phyloP scores from a whole-genome alignment of 35 echinoderm and acorn worm species.

The Stichopus chloronotus region DNA sequence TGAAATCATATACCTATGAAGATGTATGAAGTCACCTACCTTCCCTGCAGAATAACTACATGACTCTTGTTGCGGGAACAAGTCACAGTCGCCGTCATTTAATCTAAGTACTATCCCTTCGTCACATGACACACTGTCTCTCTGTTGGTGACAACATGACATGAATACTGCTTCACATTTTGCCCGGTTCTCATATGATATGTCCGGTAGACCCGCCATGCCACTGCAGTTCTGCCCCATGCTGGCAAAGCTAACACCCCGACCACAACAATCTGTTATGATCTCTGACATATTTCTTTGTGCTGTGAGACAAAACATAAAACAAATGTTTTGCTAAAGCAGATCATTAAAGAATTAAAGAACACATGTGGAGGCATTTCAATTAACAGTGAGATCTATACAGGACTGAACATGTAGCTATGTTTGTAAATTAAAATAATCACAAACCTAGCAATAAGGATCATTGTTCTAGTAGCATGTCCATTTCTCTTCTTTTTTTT shows the following conservation, averaged over 20 bases:
- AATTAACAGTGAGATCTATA: no score
- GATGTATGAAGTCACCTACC: neutral
- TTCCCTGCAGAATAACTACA: conserved; percentile 67
- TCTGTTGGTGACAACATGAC: conserved; percentile 67
- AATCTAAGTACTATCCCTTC: conserved; percentile 40
- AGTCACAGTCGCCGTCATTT: conserved; percentile 59
- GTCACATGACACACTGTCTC: conserved; percentile 35
- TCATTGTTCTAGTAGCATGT: no score
- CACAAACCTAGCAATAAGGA: no score
- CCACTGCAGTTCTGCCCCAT: conserved; percentile 53
- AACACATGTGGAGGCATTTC: no score
- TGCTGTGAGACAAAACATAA: neutral
- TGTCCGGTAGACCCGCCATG: conserved; percentile 48
- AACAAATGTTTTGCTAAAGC: neutral
- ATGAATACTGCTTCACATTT: conserved; percentile 58
- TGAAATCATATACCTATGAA: no score
- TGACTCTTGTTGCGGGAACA: neutral
- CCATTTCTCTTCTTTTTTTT: no score
- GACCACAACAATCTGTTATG: conserved; percentile 74
- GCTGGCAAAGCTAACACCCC: conserved; percentile 54
- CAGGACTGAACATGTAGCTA: no score
- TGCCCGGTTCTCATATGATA: conserved; percentile 31
- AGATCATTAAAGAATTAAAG: neutral
- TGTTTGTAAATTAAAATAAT: no score
- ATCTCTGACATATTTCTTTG: conserved; percentile 48